Evolutionary conservation across 2,888 invertebrate genomes (phyloP).

Genomic region (Andrena hattorfiana): DNA sequence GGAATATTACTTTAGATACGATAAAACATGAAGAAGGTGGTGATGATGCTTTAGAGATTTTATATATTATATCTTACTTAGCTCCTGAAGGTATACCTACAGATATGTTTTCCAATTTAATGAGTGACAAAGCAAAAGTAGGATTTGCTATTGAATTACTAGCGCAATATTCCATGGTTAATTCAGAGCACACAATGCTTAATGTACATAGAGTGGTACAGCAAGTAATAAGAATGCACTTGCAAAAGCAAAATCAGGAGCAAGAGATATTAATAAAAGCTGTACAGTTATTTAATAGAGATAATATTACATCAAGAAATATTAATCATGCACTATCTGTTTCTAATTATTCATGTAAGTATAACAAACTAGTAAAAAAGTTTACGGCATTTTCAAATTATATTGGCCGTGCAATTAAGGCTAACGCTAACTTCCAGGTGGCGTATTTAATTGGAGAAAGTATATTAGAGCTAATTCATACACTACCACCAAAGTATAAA

Average conservation of each 20-base stretch:
- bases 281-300: not conserved
- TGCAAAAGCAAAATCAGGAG: not conserved
- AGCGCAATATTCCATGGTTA: not conserved
- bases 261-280: not conserved
- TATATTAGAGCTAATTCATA: not conserved
- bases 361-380: not conserved
- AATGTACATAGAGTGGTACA: not conserved
- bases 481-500: not conserved
- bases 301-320: not conserved
- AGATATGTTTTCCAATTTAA: not conserved
- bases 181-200: not conserved
- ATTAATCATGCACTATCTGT: constrained; percentile 3
- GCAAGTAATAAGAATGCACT: constrained; percentile 2
- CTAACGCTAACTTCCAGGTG: not conserved
- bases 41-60: not conserved
- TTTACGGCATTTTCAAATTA: not conserved
- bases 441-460: not conserved
- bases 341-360: not conserved
- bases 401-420: not conserved
- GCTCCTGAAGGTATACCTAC: constrained; percentile 6
- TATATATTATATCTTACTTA: not conserved
- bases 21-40: not conserved
- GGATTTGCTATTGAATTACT: not conserved
- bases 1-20: constrained; percentile 2
- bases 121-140: not conserved